Conservation (phyloP, 2,888 invertebrate species). For the Sarcophaga carnaria region DNA sequence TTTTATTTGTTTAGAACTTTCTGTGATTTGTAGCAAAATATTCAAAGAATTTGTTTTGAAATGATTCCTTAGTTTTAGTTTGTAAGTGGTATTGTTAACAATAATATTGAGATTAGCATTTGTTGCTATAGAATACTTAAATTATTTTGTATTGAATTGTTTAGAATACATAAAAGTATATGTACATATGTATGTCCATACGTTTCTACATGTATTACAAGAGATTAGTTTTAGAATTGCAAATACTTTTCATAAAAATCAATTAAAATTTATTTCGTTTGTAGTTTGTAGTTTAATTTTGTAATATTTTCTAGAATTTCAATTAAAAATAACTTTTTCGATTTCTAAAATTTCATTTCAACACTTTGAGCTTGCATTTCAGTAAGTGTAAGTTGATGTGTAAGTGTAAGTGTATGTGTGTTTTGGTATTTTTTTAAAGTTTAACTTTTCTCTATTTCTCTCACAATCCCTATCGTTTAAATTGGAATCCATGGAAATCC, state of each 20-base stretch:
- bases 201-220: background rate
- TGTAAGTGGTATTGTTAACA: too few species aligned
- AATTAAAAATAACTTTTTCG: slow-evolving; percentile 24
- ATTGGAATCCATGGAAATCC: slow-evolving; percentile 8
- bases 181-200: too few species aligned
- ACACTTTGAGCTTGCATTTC: background rate
- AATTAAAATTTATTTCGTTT: slow-evolving; percentile 38
- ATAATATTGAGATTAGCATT: too few species aligned
- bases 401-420: background rate
- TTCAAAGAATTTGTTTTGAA: too few species aligned
- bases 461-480: slow-evolving; percentile 25
- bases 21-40: too few species aligned
- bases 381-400: background rate
- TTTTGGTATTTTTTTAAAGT: slow-evolving; percentile 13
- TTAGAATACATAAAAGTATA: too few species aligned
- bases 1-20: too few species aligned
- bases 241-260: background rate
- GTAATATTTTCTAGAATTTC: slow-evolving; percentile 17
- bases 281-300: background rate
- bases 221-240: background rate
- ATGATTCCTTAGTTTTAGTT: too few species aligned
- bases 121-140: too few species aligned
- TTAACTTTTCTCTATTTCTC: background rate
- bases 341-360: background rate
- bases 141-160: too few species aligned